These are phyloP conservation scores for Microtus ochrogaster DNA, from an alignment of 2,113 vertebrate genomes.

Conservation along the genomic window DNA sequence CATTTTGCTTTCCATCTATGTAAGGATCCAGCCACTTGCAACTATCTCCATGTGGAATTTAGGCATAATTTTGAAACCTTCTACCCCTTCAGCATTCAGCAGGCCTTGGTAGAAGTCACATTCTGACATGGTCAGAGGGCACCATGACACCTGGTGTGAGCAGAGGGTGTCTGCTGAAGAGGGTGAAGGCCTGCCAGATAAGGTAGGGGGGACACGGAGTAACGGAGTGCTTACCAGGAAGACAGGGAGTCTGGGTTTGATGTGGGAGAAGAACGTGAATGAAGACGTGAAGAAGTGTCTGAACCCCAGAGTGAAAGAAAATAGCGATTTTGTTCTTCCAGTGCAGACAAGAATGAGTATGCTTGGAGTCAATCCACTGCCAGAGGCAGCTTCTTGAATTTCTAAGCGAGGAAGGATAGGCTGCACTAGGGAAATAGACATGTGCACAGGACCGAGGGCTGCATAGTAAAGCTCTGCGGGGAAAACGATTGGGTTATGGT, in stretches of 20 bases:
- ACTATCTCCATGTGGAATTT: background rate
- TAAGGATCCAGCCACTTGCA: background rate
- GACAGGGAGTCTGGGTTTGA: background rate
- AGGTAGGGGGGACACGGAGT: background rate
- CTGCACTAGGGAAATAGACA: background rate
- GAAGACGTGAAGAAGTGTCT: background rate
- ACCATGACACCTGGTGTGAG: background rate
- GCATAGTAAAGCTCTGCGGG: background rate
- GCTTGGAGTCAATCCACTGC: background rate
- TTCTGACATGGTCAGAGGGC: background rate
- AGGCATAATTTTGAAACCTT: background rate
- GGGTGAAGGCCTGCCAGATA: background rate
- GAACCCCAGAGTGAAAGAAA: background rate
- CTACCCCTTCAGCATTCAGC: background rate
- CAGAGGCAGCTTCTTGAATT: constrained; percentile 24
- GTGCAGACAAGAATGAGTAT: background rate
- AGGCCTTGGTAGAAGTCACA: background rate
- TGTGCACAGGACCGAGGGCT: background rate
- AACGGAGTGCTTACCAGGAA: background rate
- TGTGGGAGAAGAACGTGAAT: background rate
- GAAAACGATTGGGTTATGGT: background rate
- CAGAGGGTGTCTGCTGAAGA: background rate
- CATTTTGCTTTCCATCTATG: background rate
- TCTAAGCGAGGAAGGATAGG: background rate
- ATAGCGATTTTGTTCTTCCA: background rate